Conservation (phyloP, 2,113 vertebrate species). For the Pelvicachromis taeniatus region DNA sequence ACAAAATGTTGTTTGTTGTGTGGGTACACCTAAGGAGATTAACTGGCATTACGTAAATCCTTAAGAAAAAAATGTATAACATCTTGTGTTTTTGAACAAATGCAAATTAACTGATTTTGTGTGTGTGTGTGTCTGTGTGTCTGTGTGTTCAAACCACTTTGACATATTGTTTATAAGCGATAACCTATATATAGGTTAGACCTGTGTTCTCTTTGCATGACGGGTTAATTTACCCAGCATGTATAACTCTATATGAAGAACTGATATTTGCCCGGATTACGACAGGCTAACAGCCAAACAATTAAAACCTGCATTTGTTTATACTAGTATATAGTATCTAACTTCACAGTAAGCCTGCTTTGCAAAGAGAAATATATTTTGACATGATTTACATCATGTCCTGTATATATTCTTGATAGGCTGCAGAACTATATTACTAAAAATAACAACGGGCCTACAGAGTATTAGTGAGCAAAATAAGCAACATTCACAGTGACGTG, state of each 20-base stretch:
- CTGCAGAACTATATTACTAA: background rate
- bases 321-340: background rate
- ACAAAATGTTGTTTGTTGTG: background rate
- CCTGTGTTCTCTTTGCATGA: background rate
- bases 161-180: background rate
- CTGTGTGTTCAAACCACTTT: too few species aligned
- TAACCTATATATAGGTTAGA: background rate
- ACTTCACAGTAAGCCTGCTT: background rate
- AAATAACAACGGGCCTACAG: background rate
- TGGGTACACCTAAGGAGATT: background rate
- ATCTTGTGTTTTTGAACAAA: background rate
- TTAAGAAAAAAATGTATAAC: background rate
- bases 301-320: background rate
- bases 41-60: background rate
- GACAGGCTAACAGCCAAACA: background rate
- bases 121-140: background rate
- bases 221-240: background rate
- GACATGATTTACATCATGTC: background rate
- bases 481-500: background rate
- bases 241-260: background rate
- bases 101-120: background rate
- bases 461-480: constrained; percentile 1
- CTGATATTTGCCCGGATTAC: background rate
- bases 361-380: background rate
- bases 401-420: background rate